Evolutionary conservation across 2,113 vertebrate species (phyloP).

Genomic region (Oncorhynchus nerka): DNA sequence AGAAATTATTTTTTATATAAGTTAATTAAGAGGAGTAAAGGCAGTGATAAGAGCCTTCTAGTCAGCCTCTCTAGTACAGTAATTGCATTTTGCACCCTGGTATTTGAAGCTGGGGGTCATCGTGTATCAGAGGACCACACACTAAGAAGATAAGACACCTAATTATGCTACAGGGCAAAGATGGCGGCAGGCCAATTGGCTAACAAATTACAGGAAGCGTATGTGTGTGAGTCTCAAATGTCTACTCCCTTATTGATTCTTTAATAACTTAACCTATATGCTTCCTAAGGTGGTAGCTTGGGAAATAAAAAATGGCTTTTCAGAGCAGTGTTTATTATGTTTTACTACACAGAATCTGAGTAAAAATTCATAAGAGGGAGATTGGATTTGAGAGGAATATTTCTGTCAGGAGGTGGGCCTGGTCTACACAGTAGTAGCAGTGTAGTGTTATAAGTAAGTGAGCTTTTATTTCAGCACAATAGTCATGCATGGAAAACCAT

Average conservation of each 20-base stretch:
- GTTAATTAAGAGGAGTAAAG: conserved; percentile 60
- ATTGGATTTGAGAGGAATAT: not conserved
- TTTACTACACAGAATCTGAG: not conserved
- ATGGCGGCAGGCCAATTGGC: conserved; percentile 24
- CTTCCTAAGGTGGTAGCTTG: not conserved
- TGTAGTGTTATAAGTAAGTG: not conserved
- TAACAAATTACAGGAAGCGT: conserved; percentile 8
- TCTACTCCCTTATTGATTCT: not conserved
- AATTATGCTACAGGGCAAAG: conserved; percentile 20
- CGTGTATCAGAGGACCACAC: conserved; percentile 33
- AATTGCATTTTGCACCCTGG: conserved; percentile 47
- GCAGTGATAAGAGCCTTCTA: conserved; percentile 50
- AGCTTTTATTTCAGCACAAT: not conserved
- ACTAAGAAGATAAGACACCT: conserved; percentile 42
- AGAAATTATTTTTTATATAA: conserved; percentile 32
- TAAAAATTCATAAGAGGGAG: not conserved
- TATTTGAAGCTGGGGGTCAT: conserved; percentile 43
- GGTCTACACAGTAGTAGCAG: not conserved
- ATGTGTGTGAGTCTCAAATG: not conserved
- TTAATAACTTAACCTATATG: not conserved
- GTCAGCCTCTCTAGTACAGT: conserved; percentile 48
- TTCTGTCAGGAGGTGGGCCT: not conserved
- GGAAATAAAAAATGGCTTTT: not conserved
- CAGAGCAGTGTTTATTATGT: not conserved
- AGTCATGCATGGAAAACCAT: not conserved